Percentiles rank a stretch among this genome's conserved stretches.
These are phyloP conservation scores for Acanthurus tractus DNA, from an alignment of 2,797 vertebrate genomes.

Conservation along the genomic window DNA sequence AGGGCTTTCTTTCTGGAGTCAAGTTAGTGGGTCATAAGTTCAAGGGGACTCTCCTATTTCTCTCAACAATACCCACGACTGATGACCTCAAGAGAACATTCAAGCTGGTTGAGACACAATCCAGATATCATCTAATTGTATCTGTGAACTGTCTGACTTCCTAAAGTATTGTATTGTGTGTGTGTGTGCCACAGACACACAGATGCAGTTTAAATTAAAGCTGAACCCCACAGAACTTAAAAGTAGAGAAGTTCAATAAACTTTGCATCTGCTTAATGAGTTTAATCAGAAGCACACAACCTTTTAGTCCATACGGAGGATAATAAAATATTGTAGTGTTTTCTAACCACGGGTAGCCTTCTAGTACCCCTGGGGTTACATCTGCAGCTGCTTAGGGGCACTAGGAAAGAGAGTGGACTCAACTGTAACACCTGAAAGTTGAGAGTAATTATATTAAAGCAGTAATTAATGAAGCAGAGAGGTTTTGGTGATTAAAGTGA, in stretches of 20 bases:
- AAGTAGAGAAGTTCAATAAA: conserved; percentile 5
- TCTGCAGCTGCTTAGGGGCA: conserved; percentile 2
- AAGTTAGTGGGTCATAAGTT: conserved; percentile 33
- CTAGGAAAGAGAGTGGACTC: background rate
- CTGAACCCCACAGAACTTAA: conserved; percentile 21
- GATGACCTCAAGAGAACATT: conserved; percentile 31
- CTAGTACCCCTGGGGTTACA: background rate
- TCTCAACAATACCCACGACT: conserved; percentile 46
- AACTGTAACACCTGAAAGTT: conserved; percentile 11
- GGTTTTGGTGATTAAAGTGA: too few species aligned
- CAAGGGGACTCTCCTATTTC: conserved; percentile 49
- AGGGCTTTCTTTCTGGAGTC: conserved; percentile 42
- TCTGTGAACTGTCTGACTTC: conserved; percentile 16
- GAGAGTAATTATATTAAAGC: background rate
- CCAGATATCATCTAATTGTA: conserved; percentile 50
- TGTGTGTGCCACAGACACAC: conserved; percentile 25
- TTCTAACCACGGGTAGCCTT: background rate
- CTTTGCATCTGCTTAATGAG: background rate
- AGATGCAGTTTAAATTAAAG: conserved; percentile 10
- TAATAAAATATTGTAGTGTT: background rate
- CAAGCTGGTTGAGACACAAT: conserved; percentile 52
- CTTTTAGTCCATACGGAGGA: background rate
- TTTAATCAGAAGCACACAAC: background rate
- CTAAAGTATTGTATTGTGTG: conserved; percentile 7
- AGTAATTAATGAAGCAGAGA: too few species aligned